Evolutionary conservation across 2,888 invertebrate species (phyloP), one percentile per base, ranked within the genome.

Genomic region (Aradus depressus): DNA sequence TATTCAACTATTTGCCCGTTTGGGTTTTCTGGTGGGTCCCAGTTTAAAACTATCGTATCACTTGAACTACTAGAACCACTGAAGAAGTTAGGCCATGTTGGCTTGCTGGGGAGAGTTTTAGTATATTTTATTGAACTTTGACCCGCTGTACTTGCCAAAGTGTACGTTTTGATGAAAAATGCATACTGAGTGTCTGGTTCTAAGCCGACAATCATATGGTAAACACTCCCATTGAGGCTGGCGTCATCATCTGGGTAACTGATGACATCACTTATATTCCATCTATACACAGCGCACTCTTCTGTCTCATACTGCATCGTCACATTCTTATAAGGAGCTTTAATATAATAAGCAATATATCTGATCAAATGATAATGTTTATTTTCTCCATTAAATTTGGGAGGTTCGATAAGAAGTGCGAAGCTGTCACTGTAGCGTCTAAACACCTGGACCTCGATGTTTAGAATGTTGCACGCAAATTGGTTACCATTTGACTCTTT

Each of bases 101-200:
- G 69, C 58, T 68, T 64, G 32, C 67, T 63, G 22, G 69, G 67
- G 10, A 66, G 61, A 4, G 76, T 75, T 38, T 63, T 67, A 57
- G 76, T 68, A 60, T 73, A 71, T 10, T 67, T 59, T 10, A 74
- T 64, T 4, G 70, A 64, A 28, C 71, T 71, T 41, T 73, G 68
- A 14, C 70, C 73, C 10, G 71, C 71, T 5, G 59, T 59, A 23
- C 58, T 57, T 2, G 68, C 65, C 10, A 73, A 66, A 1, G 72
- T 74, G 59, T 77, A 76, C 0, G 81, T 80, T 63, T 81, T 79
- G 10, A 90, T 75, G 63, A 84, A 82, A 51, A 76, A 76, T 0
- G 80, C 83, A 65, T 91, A 91, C 39, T 72, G 72, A 0, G 83
- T 83, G 64, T 73, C 76, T 0, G 83, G 80, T 53, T 75, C 70